Percentiles rank a stretch among this genome's conserved stretches.
These are phyloP conservation scores for Phortica magna DNA, from an alignment of 2,888 invertebrate genomes.

Conservation along the genomic window DNA sequence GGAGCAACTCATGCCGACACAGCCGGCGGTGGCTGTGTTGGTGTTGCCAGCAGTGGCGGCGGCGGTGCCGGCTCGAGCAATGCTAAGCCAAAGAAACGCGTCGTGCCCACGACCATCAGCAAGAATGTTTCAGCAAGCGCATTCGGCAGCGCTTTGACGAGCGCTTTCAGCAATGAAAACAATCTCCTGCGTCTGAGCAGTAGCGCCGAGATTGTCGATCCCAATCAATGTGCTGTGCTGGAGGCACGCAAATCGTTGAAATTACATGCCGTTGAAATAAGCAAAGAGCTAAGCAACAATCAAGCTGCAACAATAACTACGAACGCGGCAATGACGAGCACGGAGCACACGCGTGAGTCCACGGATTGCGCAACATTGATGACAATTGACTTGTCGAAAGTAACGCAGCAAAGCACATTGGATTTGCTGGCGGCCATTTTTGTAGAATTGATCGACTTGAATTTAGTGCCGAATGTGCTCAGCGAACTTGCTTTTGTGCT, in stretches of 20 bases:
- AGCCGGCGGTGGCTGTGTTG: constrained; percentile 30
- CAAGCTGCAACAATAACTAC: constrained; percentile 51
- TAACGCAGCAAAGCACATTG: constrained; percentile 57
- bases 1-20: constrained; percentile 52
- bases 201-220: constrained; percentile 68
- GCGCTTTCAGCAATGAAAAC: constrained; percentile 76
- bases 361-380: constrained; percentile 14
- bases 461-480: constrained; percentile 75
- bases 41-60: too few relatives aligned
- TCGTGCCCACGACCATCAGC: constrained; percentile 74
- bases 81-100: constrained; percentile 72
- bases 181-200: constrained; percentile 72
- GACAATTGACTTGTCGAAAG: constrained; percentile 58
- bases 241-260: constrained; percentile 72
- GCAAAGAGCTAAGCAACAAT: constrained; percentile 61
- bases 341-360: background rate
- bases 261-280: constrained; percentile 67
- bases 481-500: constrained; percentile 74
- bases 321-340: background rate
- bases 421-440: constrained; percentile 71
- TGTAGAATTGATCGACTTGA: constrained; percentile 73
- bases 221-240: constrained; percentile 62
- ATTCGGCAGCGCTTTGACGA: constrained; percentile 59
- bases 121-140: constrained; percentile 51
- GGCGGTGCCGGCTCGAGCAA: background rate